phyloP scores from a whole-genome alignment of 2,113 vertebrate genomes.

The Phaethornis superciliosus region DNA sequence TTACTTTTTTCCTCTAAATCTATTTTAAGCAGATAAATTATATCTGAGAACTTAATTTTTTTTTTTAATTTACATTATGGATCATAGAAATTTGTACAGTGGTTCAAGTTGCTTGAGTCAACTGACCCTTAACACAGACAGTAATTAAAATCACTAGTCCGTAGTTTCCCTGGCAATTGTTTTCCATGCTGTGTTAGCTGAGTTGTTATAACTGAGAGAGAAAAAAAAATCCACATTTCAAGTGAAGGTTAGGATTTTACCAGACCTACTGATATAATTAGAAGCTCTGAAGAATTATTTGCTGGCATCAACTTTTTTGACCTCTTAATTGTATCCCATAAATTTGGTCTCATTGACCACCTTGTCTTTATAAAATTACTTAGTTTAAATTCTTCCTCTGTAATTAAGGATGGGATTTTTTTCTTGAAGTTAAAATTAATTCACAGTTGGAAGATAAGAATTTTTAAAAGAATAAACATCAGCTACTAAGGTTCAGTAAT shows the following conservation, averaged over 20 bases:
- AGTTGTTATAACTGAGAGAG: neutral
- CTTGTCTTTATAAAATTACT: conserved; percentile 37
- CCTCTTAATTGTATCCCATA: neutral
- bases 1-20: neutral
- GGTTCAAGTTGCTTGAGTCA: conserved; percentile 23
- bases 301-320: neutral
- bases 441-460: neutral
- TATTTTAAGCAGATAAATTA: neutral
- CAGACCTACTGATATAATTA: neutral
- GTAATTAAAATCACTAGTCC: neutral
- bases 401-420: neutral
- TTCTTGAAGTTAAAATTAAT: conserved; percentile 4
- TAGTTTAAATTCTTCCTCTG: neutral
- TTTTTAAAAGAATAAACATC: conserved; percentile 16
- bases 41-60: neutral
- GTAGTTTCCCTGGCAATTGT: neutral
- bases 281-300: neutral
- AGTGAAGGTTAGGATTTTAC: neutral
- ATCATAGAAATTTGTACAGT: neutral
- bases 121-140: conserved; percentile 2
- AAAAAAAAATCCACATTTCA: neutral
- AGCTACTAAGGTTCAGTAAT: neutral
- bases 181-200: neutral
- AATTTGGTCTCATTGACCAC: conserved; percentile 12
- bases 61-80: neutral